A percentile compares a stretch with the other conserved stretches of the same genome.
Evolutionary conservation across 1,140 invertebrate genomes (phyloP).

Genomic region (Oryzaephilus surinamensis): DNA sequence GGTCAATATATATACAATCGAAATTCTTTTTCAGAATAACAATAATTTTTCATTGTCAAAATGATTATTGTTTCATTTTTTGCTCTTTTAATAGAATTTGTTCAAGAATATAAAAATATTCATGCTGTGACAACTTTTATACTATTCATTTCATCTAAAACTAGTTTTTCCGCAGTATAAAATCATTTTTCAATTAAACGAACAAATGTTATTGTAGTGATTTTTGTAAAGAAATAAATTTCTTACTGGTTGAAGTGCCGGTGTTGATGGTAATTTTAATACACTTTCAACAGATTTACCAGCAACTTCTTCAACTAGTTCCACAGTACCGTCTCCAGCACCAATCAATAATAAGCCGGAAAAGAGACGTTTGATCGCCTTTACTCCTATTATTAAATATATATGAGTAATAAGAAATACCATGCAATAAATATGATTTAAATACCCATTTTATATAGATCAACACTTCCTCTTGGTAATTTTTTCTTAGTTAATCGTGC

Average conservation of each 20-base stretch:
- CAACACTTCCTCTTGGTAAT: conserved; percentile 33
- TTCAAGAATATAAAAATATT: too few species aligned
- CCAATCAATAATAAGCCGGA: conserved; percentile 59
- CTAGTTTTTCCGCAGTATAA: background rate
- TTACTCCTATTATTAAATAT: conserved; percentile 60
- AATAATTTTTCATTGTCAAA: too few species aligned
- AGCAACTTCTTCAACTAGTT: conserved; percentile 49
- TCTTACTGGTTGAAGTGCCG: conserved; percentile 38
- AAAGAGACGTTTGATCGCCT: conserved; percentile 50
- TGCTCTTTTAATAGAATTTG: too few species aligned
- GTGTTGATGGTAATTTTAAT: conserved; percentile 32
- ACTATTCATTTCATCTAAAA: too few species aligned
- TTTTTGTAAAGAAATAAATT: conserved; percentile 1
- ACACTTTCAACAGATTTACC: conserved; percentile 10
- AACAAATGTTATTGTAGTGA: background rate
- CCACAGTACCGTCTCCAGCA: conserved; percentile 70
- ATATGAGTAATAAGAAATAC: background rate
- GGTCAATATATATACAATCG: too few species aligned
- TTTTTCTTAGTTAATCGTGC: conserved; percentile 44
- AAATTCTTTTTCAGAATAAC: too few species aligned
- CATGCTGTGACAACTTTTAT: too few species aligned
- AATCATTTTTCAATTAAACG: background rate
- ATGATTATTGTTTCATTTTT: too few species aligned
- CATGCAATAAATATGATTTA: background rate
- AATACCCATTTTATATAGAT: conserved; percentile 33